These are phyloP conservation scores for Bryconaethiops microstoma DNA, from an alignment of 2,797 vertebrate species.

Conservation along the genomic window DNA sequence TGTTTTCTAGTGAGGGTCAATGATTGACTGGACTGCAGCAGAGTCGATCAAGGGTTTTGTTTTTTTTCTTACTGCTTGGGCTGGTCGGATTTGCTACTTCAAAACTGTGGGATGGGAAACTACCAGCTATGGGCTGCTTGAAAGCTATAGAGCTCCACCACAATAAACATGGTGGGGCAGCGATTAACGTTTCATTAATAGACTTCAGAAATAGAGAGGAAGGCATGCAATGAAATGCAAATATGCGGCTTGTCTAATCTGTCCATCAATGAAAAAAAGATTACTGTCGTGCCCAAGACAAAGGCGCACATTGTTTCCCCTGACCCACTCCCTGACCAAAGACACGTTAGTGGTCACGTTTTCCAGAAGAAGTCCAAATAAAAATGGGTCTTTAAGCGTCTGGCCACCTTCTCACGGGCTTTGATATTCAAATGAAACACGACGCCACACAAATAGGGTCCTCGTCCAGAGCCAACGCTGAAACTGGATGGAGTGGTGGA, in stretches of 20 bases:
- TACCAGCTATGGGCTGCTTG: not conserved
- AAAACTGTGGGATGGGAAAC: not conserved
- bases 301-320: constrained; percentile 50
- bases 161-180: not conserved
- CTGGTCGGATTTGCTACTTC: not conserved
- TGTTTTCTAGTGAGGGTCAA: too few species aligned
- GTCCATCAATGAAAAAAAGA: constrained; percentile 36
- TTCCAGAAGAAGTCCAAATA: constrained; percentile 40
- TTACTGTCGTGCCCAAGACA: constrained; percentile 44
- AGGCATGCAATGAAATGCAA: constrained; percentile 33
- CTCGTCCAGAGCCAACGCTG: constrained; percentile 19
- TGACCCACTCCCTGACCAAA: constrained; percentile 34
- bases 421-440: constrained; percentile 71
- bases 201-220: constrained; percentile 29
- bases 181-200: constrained; percentile 38
- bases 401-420: constrained; percentile 56
- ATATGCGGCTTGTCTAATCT: constrained; percentile 37
- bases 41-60: not conserved
- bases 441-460: constrained; percentile 40
- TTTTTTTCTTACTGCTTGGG: not conserved
- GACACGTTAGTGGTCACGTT: constrained; percentile 52
- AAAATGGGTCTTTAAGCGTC: constrained; percentile 52
- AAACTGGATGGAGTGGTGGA: constrained; percentile 51
- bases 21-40: too few species aligned
- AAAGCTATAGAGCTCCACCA: not conserved